Evolutionary conservation across 2,113 vertebrate genomes (phyloP), one percentile per base, ranked within the genome.

Genomic region (Perca schrenkii): DNA sequence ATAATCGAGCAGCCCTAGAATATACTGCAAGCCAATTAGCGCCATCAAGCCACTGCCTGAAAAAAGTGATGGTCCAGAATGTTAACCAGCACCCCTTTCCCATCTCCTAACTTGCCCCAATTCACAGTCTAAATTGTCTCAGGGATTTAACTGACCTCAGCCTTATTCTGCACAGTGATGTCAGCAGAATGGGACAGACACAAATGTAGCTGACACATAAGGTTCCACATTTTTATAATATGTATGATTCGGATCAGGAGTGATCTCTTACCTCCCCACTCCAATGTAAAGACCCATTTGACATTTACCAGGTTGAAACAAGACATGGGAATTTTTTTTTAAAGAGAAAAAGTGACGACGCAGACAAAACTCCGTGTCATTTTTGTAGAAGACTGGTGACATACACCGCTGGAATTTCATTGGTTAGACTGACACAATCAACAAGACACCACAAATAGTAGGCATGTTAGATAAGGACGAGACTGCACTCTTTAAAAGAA

Each of bases 121-220:
- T 84, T 86, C 86, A 80, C 63, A 74, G 28, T 4, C 76, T 76
- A 65, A 73, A 83, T 78, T 56, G 68, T 79, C 58, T 54, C 17
- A 17, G 74, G 82, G 80, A 85, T 87, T 92, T 61, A 75, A 74
- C 6, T 16, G 21, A 71, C 65, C 46, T 36, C 54, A 21, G 34
- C 46, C 74, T 78, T 46, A 25, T 72, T 90, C 66, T 65, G 40
- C 53, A 80, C 5, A 31, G 46, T 57, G 76, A 82, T 56, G 66
- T 69, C 61, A 71, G 34, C 52, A 40, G 36, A 40, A 60, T 25
- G 21, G 7, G 36, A 19, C 25, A 25, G 17, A 43, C 10, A 54
- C 52, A 74, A 50, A 22, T 25, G 28, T 14, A 14, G 28, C 61
- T 4, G 14, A 22, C 53, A 8, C 15, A 62, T 1, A 36, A 14